Conservation (phyloP, 2,888 invertebrate species). For the Epinotia demarniana region DNA sequence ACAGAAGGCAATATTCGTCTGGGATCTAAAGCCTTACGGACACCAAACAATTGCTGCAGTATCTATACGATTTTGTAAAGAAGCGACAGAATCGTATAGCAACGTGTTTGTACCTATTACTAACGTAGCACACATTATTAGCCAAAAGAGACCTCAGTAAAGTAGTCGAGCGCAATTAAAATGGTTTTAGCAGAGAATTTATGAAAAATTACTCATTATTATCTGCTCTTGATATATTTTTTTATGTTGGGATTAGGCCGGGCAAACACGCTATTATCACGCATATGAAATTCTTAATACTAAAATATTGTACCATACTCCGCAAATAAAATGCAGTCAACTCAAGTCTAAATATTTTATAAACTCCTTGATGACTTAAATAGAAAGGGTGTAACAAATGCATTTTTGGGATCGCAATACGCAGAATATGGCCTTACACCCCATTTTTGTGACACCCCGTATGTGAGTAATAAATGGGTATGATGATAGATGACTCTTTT, state of each 20-base stretch:
- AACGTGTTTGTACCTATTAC: not conserved
- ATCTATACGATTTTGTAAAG: not conserved
- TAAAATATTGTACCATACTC: not conserved
- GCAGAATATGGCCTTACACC: no score
- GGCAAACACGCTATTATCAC: not conserved
- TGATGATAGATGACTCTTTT: not conserved
- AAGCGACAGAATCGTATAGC: not conserved
- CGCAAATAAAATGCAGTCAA: not conserved
- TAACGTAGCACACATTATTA: not conserved
- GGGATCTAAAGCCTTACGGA: not conserved
- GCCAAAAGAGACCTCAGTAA: no score
- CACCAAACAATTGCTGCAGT: not conserved
- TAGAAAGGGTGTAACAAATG: no score
- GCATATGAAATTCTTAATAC: not conserved
- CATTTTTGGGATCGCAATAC: no score
- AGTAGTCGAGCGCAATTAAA: not conserved
- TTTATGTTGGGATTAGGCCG: not conserved
- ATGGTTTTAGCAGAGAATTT: not conserved
- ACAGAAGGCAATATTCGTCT: not conserved
- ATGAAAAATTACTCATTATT: no score
- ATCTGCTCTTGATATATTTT: not conserved
- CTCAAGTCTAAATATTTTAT: no score
- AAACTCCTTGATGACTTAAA: no score
- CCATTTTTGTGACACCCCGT: no score
- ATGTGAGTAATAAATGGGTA: not conserved